These are phyloP conservation scores for Drosophila prosaltans DNA, from an alignment of 1,140 invertebrate genomes.

Conservation along the genomic window DNA sequence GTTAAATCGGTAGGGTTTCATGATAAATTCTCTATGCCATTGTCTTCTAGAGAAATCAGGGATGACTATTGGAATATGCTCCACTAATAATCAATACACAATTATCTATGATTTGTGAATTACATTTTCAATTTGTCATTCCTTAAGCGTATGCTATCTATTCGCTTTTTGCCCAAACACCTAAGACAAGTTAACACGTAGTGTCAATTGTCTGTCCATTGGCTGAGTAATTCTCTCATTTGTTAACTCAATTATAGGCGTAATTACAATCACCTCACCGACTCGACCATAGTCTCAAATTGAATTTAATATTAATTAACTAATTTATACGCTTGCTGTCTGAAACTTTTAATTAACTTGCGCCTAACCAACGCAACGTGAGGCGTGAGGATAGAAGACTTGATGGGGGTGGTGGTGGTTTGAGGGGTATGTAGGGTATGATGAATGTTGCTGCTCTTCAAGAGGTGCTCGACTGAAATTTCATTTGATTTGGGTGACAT, in stretches of 20 bases:
- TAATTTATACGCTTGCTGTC: conserved; percentile 66
- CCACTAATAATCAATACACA: no score
- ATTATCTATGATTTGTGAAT: no score
- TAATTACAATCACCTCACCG: conserved; percentile 14
- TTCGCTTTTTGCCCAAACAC: no score
- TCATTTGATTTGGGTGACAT: conserved; percentile 61
- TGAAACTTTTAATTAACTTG: conserved; percentile 65
- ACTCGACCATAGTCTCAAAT: conserved; percentile 47
- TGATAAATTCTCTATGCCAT: no score
- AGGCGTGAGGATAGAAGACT: neutral
- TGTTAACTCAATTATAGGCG: conserved; percentile 70
- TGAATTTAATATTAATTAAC: conserved; percentile 80
- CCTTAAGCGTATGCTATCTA: no score
- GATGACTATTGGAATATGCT: no score
- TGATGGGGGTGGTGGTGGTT: neutral
- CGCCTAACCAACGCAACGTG: neutral
- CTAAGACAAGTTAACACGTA: conserved; percentile 44
- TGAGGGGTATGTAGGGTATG: no score
- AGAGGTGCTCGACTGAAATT: conserved; percentile 37
- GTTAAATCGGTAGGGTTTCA: no score
- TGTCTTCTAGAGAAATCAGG: no score
- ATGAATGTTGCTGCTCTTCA: neutral
- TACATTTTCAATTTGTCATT: no score
- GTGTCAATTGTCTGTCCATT: conserved; percentile 14
- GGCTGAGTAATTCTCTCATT: conserved; percentile 60